phyloP scores from a whole-genome alignment of 2,888 invertebrate species.

The Caenorhabditis sp. region DNA sequence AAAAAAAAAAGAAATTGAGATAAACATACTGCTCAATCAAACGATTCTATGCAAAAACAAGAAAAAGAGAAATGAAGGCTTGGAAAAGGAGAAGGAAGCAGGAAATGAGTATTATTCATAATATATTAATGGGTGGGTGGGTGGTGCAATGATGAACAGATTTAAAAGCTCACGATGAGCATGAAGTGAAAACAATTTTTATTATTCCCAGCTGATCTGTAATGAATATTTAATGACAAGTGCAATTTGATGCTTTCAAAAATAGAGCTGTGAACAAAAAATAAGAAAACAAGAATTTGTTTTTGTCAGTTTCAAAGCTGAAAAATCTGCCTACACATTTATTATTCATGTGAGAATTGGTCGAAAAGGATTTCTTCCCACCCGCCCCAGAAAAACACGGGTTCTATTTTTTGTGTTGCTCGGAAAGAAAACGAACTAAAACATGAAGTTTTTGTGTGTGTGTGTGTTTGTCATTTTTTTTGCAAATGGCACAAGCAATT shows the following conservation, averaged over 20 bases:
- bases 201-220: not conserved
- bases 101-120: conserved; percentile 27
- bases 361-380: not conserved
- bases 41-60: conserved; percentile 5
- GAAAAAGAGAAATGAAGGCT: conserved; percentile 3
- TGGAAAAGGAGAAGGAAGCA: not conserved
- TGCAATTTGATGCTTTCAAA: not conserved
- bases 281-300: not conserved
- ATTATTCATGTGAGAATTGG: conserved; percentile 5
- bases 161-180: not conserved
- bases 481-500: not conserved
- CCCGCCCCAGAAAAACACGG: not conserved
- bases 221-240: not conserved
- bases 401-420: too few species aligned
- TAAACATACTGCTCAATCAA: conserved; percentile 14
- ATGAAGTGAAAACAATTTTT: not conserved
- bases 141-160: not conserved
- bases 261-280: not conserved
- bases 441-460: too few species aligned
- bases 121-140: too few species aligned
- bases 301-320: not conserved
- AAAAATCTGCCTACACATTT: conserved; percentile 7
- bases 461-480: not conserved
- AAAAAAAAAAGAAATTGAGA: conserved; percentile 6
- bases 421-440: not conserved